These are phyloP conservation scores for Anguilla megastoma DNA, from an alignment of 2,797 vertebrate genomes.

Conservation along the genomic window DNA sequence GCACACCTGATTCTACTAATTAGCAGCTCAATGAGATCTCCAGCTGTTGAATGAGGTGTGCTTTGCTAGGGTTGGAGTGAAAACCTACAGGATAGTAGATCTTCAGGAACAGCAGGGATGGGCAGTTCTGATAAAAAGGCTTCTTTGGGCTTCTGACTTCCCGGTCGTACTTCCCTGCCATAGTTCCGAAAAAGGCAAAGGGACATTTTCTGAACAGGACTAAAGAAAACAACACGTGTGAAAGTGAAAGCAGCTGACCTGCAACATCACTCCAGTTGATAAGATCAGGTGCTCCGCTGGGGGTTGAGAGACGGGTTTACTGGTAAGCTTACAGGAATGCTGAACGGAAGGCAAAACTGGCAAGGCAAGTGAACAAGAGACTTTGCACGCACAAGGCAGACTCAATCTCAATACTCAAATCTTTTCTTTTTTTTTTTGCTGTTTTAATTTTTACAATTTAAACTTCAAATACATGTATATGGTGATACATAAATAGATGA, in stretches of 20 bases:
- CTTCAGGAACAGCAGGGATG: not conserved
- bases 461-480: not conserved
- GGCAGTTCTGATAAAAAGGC: not conserved
- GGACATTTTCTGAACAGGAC: not conserved
- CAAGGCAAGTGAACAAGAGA: not conserved
- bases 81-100: not conserved
- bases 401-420: not conserved
- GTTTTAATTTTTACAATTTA: not conserved
- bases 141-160: not conserved
- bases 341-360: not conserved
- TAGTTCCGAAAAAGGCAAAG: not conserved
- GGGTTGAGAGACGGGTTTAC: slow-evolving; percentile 16
- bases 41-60: not conserved
- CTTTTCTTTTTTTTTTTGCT: not conserved
- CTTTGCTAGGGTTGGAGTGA: not conserved
- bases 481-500: not conserved
- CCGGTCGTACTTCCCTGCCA: not conserved
- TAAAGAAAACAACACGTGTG: not conserved
- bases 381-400: not conserved
- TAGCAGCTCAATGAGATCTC: not conserved
- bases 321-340: slow-evolving; percentile 16
- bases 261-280: not conserved
- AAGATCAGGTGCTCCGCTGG: not conserved
- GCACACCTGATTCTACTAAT: not conserved
- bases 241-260: slow-evolving; percentile 23